Evolutionary conservation across 2,113 vertebrate species (phyloP), one percentile per base, ranked within the genome.

Genomic region (Oreocharis arfaki): DNA sequence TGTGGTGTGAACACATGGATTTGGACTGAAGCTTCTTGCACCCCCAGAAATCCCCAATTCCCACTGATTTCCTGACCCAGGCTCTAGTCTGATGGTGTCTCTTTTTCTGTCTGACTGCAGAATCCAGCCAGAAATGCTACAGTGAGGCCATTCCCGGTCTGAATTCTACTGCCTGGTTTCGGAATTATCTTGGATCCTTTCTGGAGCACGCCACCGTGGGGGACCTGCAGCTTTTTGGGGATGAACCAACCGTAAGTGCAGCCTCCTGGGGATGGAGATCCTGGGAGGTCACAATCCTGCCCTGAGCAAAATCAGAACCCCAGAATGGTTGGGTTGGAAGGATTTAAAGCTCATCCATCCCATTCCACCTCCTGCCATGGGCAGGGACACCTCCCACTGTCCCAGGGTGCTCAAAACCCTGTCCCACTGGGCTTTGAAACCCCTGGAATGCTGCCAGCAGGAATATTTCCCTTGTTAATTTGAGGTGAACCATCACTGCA

Each of bases 101-200:
- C 13, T 27, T 41, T 76, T 65, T 8, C 56, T 59, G 21, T 13
- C 13, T 63, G 41, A 2, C 20, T 83, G 52, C 76, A 97, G 97
- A 42, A 23, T 85, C 84, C 46, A 61, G 33, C 3, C 82, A 80
- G 49, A 96, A 84, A 0, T 97, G 97, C 71, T 96, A 92, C 84
- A 94, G 28, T 10, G 56, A 79, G 55, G 35, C 68, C 1, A 0
- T 53, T 37, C 90, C 75, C 4, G 12, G 37, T 8, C 82, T 93
- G 57, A 96, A 90, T 37, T 94, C 97, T 56, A 94, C 93, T 1
- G 79, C 95, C 56, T 97, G 97, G 97, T 91, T 97, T n/a, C 21
- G 47, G 41, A 92, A 92, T 59, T 97, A 74, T 4, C 57, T 97
- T 18, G 95, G 87, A 9, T 91, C 91, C 47, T 97, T 96, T 17